Percentiles rank a stretch among this genome's conserved stretches.
Evolutionary conservation across 2,888 invertebrate species (phyloP).

Genomic region (Cephus sareptanus): DNA sequence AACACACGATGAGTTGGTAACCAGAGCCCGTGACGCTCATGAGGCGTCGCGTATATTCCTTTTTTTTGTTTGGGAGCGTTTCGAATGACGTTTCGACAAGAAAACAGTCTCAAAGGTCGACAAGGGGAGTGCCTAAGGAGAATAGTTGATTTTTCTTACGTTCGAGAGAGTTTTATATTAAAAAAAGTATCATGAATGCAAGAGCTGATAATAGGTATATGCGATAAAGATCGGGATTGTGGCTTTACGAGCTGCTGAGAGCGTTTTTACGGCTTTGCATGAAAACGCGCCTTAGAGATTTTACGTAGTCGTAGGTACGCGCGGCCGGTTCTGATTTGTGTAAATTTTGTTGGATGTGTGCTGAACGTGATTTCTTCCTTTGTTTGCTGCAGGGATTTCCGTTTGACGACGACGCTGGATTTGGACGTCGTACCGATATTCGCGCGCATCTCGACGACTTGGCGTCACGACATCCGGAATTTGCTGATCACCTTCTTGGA

Average conservation of each 20-base stretch:
- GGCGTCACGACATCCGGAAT: conserved; percentile 79
- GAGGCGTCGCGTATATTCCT: neutral
- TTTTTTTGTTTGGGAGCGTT: neutral
- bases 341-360: neutral
- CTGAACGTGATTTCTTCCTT: neutral
- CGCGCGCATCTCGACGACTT: conserved; percentile 74
- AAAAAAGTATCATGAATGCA: neutral
- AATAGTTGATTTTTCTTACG: neutral
- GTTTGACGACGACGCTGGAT: conserved; percentile 72
- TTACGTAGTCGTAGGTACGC: neutral
- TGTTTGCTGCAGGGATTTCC: conserved; percentile 70
- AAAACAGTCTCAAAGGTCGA: neutral
- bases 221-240: neutral
- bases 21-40: neutral
- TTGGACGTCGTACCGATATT: conserved; percentile 66
- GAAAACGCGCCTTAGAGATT: neutral
- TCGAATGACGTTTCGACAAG: neutral
- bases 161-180: neutral
- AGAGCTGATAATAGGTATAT: neutral
- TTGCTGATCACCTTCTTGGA: conserved; percentile 75
- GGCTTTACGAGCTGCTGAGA: neutral
- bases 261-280: neutral
- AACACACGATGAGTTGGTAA: neutral
- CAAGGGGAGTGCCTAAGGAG: neutral
- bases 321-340: neutral